Evolutionary conservation across 2,113 vertebrate genomes (phyloP).

Genomic region (Sylvicapra grimmia): DNA sequence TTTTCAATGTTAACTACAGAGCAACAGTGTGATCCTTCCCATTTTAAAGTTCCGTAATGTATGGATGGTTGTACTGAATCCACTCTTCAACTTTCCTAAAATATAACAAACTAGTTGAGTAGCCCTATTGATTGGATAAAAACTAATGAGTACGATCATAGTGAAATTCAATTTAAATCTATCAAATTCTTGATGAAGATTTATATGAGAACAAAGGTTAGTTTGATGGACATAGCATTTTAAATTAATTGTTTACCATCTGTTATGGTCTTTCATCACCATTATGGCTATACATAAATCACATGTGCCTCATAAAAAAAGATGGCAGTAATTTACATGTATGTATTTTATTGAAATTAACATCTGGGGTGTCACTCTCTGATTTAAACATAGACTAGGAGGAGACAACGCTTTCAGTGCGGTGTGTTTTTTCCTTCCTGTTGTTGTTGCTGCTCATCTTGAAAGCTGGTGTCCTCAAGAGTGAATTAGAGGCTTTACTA

Average conservation of each 20-base stretch:
- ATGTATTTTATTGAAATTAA: constrained; percentile 20
- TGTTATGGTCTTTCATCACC: constrained; percentile 47
- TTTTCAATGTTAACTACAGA: background rate
- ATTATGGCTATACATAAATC: constrained; percentile 52
- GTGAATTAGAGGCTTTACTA: background rate
- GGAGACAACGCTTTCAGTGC: background rate
- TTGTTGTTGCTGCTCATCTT: background rate
- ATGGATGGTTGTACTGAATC: background rate
- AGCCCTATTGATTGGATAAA: background rate
- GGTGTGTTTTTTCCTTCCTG: background rate
- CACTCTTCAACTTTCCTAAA: background rate
- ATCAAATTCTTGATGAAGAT: constrained; percentile 30
- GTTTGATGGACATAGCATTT: constrained; percentile 53
- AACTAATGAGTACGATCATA: background rate
- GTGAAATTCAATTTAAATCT: background rate
- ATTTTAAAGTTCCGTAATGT: background rate
- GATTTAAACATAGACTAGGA: background rate
- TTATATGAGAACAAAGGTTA: constrained; percentile 37
- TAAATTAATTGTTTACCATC: constrained; percentile 57
- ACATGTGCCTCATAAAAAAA: constrained; percentile 34
- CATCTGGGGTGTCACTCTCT: constrained; percentile 3
- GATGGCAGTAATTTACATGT: constrained; percentile 36
- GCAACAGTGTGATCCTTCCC: background rate
- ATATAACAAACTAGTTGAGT: background rate
- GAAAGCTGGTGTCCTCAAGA: background rate